Base-by-base conservation (phyloP, 2,888 invertebrate species). In the Deroplatys truncata region DNA sequence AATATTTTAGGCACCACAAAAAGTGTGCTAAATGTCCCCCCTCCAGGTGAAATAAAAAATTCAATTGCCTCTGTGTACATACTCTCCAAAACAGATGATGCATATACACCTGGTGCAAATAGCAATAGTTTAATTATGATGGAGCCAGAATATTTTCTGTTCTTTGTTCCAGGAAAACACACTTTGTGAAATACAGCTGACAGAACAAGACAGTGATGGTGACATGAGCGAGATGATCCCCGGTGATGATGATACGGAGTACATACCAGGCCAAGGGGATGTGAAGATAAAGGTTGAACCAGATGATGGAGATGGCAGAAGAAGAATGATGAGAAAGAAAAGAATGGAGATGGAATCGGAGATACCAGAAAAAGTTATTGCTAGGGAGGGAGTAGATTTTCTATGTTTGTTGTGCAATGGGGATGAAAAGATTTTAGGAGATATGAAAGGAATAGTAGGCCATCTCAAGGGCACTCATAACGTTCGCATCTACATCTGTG, bases 401-500 rank as follows among this genome's bases (percentile, higher is more conserved):
- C 49, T 88, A 35, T 91, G 91, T 87, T 92, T 94, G 8, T 91
- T 95, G 84, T 95, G 95, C 91, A 92, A 92, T 25, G 92, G 93
- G 20, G 92, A 92, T 2, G 93, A 94, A 72, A 93, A 93, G 56
- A 92, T 93, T 13, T 92, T 92, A 35, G 94, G 94, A 28, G 95
- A 96, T 91, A 95, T 96, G 0, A 95, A 95, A 90, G 92, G 93
- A 0, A 96, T 96, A 90, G 95, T 95, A 92, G 92, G 94, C 0
- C 97, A 97, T 91, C 93, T 97, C 92, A 95, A 95, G 92, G 91
- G 92, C 0, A 92, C 91, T 0, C 97, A 97, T 92, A 95, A 95
- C 87, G 94, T 95, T 0, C 94, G 96, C 0, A 92, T 96, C 3
- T 96, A 97, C 92, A 95, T 97, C 88, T 97, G 97, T 91, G 95